These are phyloP conservation scores for Micromussa lordhowensis DNA, from an alignment of 92 coral and sea anemone species.

Conservation along the genomic window DNA sequence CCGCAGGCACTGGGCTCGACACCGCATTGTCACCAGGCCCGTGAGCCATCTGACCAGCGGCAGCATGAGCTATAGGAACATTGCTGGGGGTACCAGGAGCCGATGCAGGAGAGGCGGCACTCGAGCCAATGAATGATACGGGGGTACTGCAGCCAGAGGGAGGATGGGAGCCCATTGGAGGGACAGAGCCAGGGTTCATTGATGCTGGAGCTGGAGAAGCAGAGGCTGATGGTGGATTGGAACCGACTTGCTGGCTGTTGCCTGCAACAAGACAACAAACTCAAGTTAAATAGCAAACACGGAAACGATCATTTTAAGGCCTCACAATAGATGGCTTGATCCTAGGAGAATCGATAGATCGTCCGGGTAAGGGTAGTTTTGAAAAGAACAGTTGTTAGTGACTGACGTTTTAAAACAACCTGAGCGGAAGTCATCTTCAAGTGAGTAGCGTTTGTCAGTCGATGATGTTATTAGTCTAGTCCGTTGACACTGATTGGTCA, in stretches of 20 bases:
- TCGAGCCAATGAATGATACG: constrained; percentile 82
- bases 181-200: constrained; percentile 85
- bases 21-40: constrained; percentile 27
- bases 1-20: constrained; percentile 43
- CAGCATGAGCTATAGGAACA: constrained; percentile 22
- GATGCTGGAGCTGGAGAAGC: constrained; percentile 72
- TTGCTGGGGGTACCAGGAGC: constrained; percentile 82
- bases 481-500: no score
- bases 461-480: no score
- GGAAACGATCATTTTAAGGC: no score
- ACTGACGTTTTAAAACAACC: no score
- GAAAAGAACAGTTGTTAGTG: no score
- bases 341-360: no score
- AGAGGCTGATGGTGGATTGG: constrained; percentile 81
- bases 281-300: background rate
- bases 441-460: no score
- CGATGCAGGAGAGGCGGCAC: constrained; percentile 79
- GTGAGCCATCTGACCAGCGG: constrained; percentile 48
- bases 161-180: constrained; percentile 80
- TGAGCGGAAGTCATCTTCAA: no score
- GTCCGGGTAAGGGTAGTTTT: no score
- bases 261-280: background rate
- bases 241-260: constrained; percentile 57
- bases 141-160: constrained; percentile 94
- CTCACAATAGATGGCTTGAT: no score